These are phyloP conservation scores for Ginglymostoma cirratum DNA, from an alignment of 2,113 vertebrate genomes.

Conservation along the genomic window DNA sequence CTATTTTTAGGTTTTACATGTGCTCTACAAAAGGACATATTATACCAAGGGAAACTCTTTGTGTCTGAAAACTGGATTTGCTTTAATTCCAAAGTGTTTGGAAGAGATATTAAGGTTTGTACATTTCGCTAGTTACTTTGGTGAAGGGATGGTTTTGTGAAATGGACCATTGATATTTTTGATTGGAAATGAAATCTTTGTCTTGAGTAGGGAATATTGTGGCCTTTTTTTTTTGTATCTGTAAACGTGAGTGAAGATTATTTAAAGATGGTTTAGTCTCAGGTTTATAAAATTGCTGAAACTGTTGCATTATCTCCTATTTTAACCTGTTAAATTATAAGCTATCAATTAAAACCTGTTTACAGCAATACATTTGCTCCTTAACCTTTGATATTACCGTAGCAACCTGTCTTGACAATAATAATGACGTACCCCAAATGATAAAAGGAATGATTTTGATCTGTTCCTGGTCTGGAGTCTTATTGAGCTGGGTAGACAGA, in stretches of 20 bases:
- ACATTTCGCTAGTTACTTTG: not conserved
- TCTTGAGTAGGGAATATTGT: too few species aligned
- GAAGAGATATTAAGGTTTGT: constrained; percentile 86
- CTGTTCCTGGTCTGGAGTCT: not conserved
- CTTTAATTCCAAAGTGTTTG: constrained; percentile 94
- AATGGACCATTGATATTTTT: not conserved
- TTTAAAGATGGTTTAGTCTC: not conserved
- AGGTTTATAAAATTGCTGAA: not conserved
- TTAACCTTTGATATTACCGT: not conserved
- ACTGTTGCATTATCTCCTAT: not conserved
- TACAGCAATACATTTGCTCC: not conserved
- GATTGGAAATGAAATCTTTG: not conserved
- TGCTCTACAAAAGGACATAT: constrained; percentile 90
- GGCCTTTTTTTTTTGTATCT: not conserved
- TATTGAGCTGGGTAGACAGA: not conserved
- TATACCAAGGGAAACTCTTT: constrained; percentile 89
- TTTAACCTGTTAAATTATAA: not conserved
- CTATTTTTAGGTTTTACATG: constrained; percentile 79
- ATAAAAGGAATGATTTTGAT: too few species aligned
- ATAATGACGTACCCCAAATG: not conserved
- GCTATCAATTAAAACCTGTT: not conserved
- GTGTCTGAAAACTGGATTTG: constrained; percentile 95
- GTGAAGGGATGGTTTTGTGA: not conserved
- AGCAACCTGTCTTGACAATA: not conserved
- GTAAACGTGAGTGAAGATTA: not conserved